Conservation (phyloP, 2,113 vertebrate species). For the Jaculus jaculus region DNA sequence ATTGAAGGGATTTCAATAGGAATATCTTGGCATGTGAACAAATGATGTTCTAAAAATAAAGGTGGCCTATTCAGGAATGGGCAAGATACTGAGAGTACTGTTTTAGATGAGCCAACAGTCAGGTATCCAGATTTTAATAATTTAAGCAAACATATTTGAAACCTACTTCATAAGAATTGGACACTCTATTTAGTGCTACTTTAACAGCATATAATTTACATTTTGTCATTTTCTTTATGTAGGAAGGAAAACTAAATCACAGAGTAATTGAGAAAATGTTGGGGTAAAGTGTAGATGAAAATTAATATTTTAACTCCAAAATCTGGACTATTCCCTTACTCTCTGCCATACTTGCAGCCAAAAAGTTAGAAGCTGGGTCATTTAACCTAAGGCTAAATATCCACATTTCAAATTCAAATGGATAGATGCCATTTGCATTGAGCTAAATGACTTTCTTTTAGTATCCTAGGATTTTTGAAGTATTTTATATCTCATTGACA, state of each 20-base stretch:
- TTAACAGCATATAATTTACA: background rate
- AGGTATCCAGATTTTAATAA: background rate
- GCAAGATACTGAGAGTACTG: background rate
- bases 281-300: background rate
- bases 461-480: background rate
- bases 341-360: background rate
- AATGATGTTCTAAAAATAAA: slow-evolving; percentile 40
- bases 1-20: background rate
- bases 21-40: background rate
- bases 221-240: background rate
- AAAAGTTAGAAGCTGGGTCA: background rate
- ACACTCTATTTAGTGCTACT: slow-evolving; percentile 5
- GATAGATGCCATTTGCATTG: background rate
- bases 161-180: background rate
- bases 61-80: background rate
- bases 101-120: background rate
- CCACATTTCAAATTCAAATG: slow-evolving; percentile 37
- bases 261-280: background rate
- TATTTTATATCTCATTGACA: background rate
- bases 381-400: background rate
- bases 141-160: background rate
- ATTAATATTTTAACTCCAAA: background rate
- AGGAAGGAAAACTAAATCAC: background rate
- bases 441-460: background rate
- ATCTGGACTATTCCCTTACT: background rate